Percentiles rank a stretch among this genome's conserved stretches.
Conservation (phyloP, 2,888 invertebrate species). For the Agrotis puta region DNA sequence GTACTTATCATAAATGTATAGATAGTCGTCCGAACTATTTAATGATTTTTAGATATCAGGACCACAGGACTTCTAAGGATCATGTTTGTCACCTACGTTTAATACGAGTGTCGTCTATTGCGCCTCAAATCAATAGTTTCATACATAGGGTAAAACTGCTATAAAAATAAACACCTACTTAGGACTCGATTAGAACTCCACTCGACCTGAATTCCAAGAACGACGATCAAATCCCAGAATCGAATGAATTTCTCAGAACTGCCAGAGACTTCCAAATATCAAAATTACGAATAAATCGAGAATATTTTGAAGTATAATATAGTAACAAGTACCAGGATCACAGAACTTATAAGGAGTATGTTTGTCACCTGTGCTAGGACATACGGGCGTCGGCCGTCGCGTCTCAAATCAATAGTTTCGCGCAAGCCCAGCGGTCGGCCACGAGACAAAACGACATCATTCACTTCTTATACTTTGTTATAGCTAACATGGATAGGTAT, state of each 20-base stretch:
- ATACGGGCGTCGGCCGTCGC: slow-evolving; percentile 76
- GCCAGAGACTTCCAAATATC: background rate
- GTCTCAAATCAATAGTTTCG: slow-evolving; percentile 84
- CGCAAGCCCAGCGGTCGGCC: slow-evolving; percentile 76
- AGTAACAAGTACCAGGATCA: background rate
- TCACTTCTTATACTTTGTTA: slow-evolving; percentile 58
- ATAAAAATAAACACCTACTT: too few species aligned
- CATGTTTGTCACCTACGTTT: slow-evolving; percentile 74
- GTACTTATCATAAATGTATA: too few species aligned
- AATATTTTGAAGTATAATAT: background rate
- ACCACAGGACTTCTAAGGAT: slow-evolving; percentile 41
- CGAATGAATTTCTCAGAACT: background rate
- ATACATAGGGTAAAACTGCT: too few species aligned
- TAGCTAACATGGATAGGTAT: slow-evolving; percentile 15
- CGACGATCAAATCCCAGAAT: background rate
- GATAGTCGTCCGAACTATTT: too few species aligned
- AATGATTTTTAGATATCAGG: too few species aligned
- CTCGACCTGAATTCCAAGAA: slow-evolving; percentile 21
- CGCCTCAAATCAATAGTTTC: slow-evolving; percentile 82
- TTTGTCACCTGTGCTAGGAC: slow-evolving; percentile 77
- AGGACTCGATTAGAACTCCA: background rate
- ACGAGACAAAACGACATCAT: slow-evolving; percentile 68
- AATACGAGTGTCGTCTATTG: slow-evolving; percentile 76
- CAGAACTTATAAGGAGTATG: slow-evolving; percentile 54
- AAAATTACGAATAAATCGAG: background rate